Base-by-base conservation (phyloP, 2,113 vertebrate genomes). In the Alethe diademata region DNA sequence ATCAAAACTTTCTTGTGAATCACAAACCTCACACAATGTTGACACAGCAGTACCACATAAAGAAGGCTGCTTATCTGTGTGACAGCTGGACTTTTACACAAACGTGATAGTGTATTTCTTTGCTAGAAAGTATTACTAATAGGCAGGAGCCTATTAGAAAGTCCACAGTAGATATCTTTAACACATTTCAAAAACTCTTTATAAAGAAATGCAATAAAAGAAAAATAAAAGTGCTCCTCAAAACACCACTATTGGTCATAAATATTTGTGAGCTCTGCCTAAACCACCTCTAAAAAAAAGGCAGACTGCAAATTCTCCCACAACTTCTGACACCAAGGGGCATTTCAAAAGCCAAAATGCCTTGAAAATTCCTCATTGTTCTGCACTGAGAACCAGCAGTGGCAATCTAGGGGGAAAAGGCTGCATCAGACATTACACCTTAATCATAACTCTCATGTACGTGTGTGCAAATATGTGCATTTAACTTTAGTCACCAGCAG, bases 101-200 rank as follows among this genome's bases (percentile, higher is more conserved):
- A 42, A 25, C 57, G 57, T 42, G 20, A 60, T 5, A 64, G 15
- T 0, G 0, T 2, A 3, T n/a, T 78, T 51, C 56, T 74, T 57
- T 6, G 19, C 3, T 28, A 51, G 38, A 62, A 89, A 92, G 11
- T 6, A 65, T 29, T 78, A 69, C 19, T 50, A 62, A 38, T 7
- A 33, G 38, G 38, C 12, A 53, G 47, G 19, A 15, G 31, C 13
- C n/a, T 74, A 26, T 13, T 29, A 35, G 23, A 48, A 57, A 22
- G 19, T 19, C 40, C 76, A 12, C 0, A 79, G 29, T 10, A 7
- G 20, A 14, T 24, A 85, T 24, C 18, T 16, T 48, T 40, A 76
- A 56, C 10, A 26, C 3, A 28, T 47, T 82, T 72, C 17, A 66
- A 73, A 5, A 65, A 51, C 19, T 19, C 17, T 48, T 79, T 35